phyloP scores from a whole-genome alignment of 2,888 invertebrate genomes.

The Malthinus flaveolus region DNA sequence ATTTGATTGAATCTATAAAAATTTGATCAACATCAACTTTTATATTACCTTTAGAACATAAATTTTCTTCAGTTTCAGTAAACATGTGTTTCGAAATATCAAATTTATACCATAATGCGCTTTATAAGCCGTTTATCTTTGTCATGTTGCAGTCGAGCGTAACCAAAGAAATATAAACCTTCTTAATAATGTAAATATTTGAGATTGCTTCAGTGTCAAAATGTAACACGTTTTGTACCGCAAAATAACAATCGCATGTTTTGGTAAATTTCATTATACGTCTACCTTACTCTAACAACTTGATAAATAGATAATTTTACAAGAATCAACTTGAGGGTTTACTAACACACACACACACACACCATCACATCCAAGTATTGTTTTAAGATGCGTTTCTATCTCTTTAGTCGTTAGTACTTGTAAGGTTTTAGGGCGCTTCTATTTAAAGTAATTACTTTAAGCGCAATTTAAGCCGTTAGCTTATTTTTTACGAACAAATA shows the following conservation, averaged over 20 bases:
- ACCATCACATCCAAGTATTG: no score
- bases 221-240: conserved; percentile 21
- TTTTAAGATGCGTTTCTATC: no score
- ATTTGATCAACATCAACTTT: conserved; percentile 12
- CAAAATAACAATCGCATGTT: conserved; percentile 22
- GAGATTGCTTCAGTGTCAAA: conserved; percentile 24
- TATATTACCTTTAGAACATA: conserved; percentile 22
- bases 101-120: conserved; percentile 19
- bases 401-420: no score
- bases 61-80: conserved; percentile 19
- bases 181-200: conserved; percentile 27
- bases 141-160: conserved; percentile 6
- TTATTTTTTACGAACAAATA: no score
- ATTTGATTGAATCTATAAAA: no score
- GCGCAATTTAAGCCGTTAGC: no score
- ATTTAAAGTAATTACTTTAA: no score
- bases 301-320: no score
- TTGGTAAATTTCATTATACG: not conserved
- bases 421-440: no score
- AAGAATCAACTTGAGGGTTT: no score
- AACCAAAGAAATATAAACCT: conserved; percentile 16
- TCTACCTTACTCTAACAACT: no score
- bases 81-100: conserved; percentile 25
- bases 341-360: no score
- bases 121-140: conserved; percentile 15